phyloP scores from a whole-genome alignment of 2,888 invertebrate species.

The Polia nebulosa region DNA sequence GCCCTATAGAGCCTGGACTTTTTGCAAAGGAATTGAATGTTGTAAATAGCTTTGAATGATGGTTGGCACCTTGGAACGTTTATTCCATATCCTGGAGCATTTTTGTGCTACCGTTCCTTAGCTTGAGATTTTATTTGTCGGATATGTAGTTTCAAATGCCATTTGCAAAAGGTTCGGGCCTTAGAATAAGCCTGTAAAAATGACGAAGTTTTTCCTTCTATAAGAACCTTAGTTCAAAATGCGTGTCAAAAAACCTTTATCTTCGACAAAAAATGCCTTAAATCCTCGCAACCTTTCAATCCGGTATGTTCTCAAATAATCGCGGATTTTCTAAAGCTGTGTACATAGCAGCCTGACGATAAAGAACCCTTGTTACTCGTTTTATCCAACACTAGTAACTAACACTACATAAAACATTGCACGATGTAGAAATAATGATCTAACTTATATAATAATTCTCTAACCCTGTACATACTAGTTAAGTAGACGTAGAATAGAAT shows the following conservation, averaged over 20 bases:
- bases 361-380: conserved; percentile 88
- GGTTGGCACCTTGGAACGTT: conserved; percentile 1
- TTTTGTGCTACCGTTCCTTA: background rate
- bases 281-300: conserved; percentile 50
- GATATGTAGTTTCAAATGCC: background rate
- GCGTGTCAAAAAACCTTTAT: conserved; percentile 32
- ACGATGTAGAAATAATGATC: conserved; percentile 58
- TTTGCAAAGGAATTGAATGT: conserved; percentile 38
- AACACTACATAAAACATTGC: conserved; percentile 73
- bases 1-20: conserved; percentile 29
- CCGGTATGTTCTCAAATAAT: conserved; percentile 37
- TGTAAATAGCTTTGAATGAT: conserved; percentile 4
- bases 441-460: conserved; percentile 58
- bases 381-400: conserved; percentile 86
- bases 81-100: background rate
- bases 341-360: conserved; percentile 81
- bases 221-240: conserved; percentile 49
- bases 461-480: conserved; percentile 62
- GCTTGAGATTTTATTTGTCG: background rate
- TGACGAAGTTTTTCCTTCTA: conserved; percentile 19
- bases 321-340: conserved; percentile 66
- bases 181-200: conserved; percentile 36
- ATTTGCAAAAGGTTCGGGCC: conserved; percentile 48
- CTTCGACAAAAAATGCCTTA: conserved; percentile 21
- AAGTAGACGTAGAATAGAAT: conserved; percentile 60